These are phyloP conservation scores for Alosa sapidissima DNA, from an alignment of 2,797 vertebrate species.

Conservation along the genomic window DNA sequence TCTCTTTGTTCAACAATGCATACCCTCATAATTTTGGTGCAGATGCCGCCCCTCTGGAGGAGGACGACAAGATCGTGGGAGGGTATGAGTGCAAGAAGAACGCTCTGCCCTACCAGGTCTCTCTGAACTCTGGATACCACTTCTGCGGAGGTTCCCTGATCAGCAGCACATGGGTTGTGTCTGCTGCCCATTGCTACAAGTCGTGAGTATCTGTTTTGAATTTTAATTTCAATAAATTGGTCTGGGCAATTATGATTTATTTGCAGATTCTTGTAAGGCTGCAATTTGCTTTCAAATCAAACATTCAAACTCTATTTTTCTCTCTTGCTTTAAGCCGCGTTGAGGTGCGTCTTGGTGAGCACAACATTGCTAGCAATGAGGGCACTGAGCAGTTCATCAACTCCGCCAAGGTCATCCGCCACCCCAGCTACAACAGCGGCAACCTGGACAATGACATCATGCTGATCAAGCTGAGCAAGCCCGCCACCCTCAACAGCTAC, in stretches of 20 bases:
- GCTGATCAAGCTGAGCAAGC: conserved; percentile 74
- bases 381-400: conserved; percentile 79
- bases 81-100: conserved; percentile 74
- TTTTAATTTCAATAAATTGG: background rate
- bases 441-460: conserved; percentile 78
- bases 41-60: conserved; percentile 54
- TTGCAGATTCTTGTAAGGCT: background rate
- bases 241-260: background rate
- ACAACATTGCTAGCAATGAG: conserved; percentile 84
- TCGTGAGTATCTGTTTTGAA: conserved; percentile 57
- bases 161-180: conserved; percentile 76
- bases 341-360: conserved; percentile 80
- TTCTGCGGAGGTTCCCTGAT: conserved; percentile 79
- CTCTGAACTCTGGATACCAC: conserved; percentile 76
- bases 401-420: conserved; percentile 73
- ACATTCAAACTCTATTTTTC: background rate
- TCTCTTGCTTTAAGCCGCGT: conserved; percentile 60
- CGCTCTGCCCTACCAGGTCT: conserved; percentile 76
- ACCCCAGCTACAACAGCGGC: conserved; percentile 68
- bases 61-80: conserved; percentile 77
- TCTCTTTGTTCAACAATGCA: background rate
- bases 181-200: conserved; percentile 78
- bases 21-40: background rate
- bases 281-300: background rate
- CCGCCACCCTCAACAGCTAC: conserved; percentile 61